phyloP scores from a whole-genome alignment of 2,888 invertebrate species.

The Hirtodrosophila trivittata region DNA sequence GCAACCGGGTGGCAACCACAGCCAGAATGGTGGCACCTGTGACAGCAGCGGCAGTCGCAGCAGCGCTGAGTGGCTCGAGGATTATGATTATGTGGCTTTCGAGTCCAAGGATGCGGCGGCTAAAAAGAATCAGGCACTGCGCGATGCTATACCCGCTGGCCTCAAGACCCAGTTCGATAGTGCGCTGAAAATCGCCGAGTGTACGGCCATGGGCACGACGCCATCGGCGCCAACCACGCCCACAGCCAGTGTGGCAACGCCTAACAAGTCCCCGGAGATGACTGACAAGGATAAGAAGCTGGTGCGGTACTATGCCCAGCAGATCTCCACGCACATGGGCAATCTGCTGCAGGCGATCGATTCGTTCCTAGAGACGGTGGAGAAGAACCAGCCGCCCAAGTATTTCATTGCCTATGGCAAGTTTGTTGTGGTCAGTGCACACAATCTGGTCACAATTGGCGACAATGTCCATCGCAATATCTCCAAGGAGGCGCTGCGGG shows the following conservation, averaged over 20 bases:
- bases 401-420: constrained; percentile 96
- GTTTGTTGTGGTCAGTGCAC: constrained; percentile 96
- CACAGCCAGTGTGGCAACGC: constrained; percentile 32
- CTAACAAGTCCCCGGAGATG: constrained; percentile 81
- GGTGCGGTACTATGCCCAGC: constrained; percentile 93
- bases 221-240: constrained; percentile 50
- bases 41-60: constrained; percentile 35
- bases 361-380: constrained; percentile 95
- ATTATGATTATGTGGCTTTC: constrained; percentile 95
- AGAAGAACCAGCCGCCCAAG: constrained; percentile 96
- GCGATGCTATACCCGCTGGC: constrained; percentile 88
- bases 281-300: constrained; percentile 93
- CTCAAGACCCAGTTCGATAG: constrained; percentile 90
- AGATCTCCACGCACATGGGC: constrained; percentile 92
- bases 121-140: constrained; percentile 89
- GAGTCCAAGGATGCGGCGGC: constrained; percentile 90
- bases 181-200: constrained; percentile 89
- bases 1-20: constrained; percentile 2
- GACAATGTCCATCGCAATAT: constrained; percentile 96
- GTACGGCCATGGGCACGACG: constrained; percentile 85
- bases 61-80: constrained; percentile 89
- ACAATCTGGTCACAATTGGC: constrained; percentile 96
- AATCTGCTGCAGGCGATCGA: constrained; percentile 95
- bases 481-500: constrained; percentile 89
- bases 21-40: constrained; percentile 31